These are phyloP conservation scores for Melanotaenia pygmaea DNA, from an alignment of 2,797 vertebrate genomes.

Conservation along the genomic window DNA sequence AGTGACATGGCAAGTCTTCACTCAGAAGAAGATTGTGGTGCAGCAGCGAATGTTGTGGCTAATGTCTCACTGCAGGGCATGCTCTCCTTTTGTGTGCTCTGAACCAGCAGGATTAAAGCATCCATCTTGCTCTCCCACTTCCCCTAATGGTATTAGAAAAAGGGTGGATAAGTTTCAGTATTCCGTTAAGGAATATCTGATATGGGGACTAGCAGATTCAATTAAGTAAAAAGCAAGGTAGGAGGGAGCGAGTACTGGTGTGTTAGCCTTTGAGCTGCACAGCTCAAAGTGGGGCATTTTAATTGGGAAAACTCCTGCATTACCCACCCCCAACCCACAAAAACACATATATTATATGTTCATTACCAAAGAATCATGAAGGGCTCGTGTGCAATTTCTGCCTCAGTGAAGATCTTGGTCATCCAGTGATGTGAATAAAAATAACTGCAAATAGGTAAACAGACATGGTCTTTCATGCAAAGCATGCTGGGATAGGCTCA, in stretches of 20 bases:
- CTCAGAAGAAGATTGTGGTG: conserved; percentile 51
- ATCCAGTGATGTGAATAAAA: conserved; percentile 16
- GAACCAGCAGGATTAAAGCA: conserved; percentile 82
- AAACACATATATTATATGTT: conserved; percentile 44
- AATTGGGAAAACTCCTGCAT: conserved; percentile 48
- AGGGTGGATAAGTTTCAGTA: conserved; percentile 81
- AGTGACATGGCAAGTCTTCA: conserved; percentile 52
- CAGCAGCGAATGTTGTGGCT: conserved; percentile 68
- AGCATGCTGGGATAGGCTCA: background rate
- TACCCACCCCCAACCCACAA: conserved; percentile 4
- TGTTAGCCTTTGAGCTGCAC: conserved; percentile 54
- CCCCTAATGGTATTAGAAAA: conserved; percentile 83
- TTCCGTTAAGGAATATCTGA: conserved; percentile 85
- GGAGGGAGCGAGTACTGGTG: conserved; percentile 52
- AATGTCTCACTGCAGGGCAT: conserved; percentile 75
- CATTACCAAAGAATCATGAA: conserved; percentile 41
- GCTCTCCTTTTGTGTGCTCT: conserved; percentile 73
- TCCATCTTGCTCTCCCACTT: conserved; percentile 76
- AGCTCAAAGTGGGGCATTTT: conserved; percentile 54
- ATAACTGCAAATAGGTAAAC: conserved; percentile 8
- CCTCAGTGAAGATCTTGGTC: conserved; percentile 27
- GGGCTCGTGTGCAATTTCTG: conserved; percentile 31
- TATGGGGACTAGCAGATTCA: conserved; percentile 79
- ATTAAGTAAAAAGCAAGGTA: conserved; percentile 82
- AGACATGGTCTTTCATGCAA: conserved; percentile 4